These are phyloP conservation scores for Acanthiza pusilla DNA, from an alignment of 2,797 vertebrate genomes.

Conservation along the genomic window DNA sequence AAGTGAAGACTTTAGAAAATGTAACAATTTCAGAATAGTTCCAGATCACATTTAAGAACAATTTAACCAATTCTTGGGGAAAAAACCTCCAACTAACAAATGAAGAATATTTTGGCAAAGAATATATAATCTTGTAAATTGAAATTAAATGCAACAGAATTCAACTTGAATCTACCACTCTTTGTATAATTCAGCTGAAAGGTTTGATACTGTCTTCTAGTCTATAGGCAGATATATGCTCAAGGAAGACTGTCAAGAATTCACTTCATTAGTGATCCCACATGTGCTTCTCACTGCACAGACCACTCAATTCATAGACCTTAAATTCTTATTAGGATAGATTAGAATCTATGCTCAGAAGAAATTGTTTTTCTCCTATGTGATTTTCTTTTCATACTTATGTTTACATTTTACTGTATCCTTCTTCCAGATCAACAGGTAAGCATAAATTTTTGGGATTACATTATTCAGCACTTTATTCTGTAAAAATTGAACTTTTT, in stretches of 20 bases:
- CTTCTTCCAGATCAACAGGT: background rate
- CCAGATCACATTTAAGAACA: background rate
- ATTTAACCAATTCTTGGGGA: background rate
- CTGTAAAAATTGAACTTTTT: background rate
- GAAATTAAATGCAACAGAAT: background rate
- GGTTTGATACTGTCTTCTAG: background rate
- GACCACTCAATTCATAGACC: background rate
- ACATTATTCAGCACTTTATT: background rate
- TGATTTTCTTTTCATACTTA: background rate
- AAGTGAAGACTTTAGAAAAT: background rate
- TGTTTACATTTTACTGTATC: background rate
- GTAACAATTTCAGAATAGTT: background rate
- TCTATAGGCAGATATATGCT: background rate
- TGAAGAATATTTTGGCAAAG: background rate
- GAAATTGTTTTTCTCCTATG: background rate
- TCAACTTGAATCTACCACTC: background rate
- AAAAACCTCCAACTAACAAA: fast-evolving
- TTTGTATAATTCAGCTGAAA: background rate
- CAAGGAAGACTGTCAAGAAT: background rate
- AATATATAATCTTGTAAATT: background rate
- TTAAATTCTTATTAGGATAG: background rate
- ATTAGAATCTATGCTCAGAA: background rate
- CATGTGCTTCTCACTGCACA: background rate
- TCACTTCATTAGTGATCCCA: background rate
- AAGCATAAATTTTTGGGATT: background rate